phyloP scores from a whole-genome alignment of 2,888 invertebrate species.

The Drosophila anceps region DNA sequence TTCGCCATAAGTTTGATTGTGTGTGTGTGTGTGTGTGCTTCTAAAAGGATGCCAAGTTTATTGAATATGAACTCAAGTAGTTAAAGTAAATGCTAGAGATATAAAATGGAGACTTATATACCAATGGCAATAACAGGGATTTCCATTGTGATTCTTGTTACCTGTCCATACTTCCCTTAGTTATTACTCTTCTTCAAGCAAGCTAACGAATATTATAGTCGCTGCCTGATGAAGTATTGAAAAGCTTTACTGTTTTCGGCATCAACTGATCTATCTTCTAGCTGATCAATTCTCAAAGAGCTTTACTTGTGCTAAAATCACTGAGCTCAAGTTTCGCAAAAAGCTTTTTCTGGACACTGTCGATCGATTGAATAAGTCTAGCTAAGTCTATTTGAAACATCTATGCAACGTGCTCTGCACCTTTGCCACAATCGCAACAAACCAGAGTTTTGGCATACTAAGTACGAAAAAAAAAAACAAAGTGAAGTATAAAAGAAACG shows the following conservation, averaged over 20 bases:
- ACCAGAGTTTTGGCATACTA: slow-evolving; percentile 38
- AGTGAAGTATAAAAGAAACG: neutral
- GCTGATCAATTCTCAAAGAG: neutral
- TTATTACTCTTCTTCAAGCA: no score
- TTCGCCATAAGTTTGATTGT: neutral
- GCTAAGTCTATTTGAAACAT: neutral
- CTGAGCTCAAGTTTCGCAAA: no score
- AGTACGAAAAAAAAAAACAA: slow-evolving; percentile 37
- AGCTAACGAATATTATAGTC: no score
- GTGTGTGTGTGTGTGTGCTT: neutral
- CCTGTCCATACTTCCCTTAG: no score
- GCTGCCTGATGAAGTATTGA: neutral
- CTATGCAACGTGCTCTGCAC: neutral
- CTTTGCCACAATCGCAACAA: neutral
- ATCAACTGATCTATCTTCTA: neutral
- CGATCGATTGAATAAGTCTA: neutral
- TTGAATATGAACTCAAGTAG: neutral
- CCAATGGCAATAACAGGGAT: neutral
- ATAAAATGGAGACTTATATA: neutral
- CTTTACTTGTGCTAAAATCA: neutral
- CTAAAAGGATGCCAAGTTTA: neutral
- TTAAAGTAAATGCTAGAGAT: neutral
- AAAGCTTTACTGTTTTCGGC: neutral
- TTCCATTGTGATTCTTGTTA: no score
- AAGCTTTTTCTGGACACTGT: neutral